phyloP scores from a whole-genome alignment of 2,888 invertebrate species.

The Pandemis heparana region DNA sequence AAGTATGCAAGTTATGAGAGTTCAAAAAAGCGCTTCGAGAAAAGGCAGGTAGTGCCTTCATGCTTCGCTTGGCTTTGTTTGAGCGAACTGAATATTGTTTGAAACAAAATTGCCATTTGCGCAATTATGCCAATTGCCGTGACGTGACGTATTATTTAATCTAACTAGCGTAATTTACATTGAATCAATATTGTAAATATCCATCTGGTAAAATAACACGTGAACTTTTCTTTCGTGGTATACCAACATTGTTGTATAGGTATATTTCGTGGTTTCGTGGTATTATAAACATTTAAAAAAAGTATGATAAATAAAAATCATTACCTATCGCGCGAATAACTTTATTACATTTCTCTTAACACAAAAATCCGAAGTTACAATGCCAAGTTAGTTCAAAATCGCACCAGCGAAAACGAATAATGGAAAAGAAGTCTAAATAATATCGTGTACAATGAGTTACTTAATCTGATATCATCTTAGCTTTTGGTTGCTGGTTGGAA shows the following conservation, averaged over 20 bases:
- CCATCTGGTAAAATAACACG: background rate
- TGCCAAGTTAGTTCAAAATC: background rate
- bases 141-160: background rate
- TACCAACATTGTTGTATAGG: no score
- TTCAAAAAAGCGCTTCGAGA: no score
- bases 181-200: background rate
- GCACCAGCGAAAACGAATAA: background rate
- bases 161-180: background rate
- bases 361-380: slow-evolving; percentile 6
- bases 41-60: no score
- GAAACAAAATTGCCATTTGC: background rate
- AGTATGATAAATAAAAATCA: slow-evolving; percentile 5
- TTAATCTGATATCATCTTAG: background rate
- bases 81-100: background rate
- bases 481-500: background rate
- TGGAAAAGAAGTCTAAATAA: background rate
- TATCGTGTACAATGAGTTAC: background rate
- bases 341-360: slow-evolving; percentile 16
- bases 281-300: background rate
- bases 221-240: no score
- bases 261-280: no score
- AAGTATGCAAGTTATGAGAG: no score
- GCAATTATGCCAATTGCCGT: background rate
- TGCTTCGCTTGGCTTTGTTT: background rate
- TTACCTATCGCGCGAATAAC: slow-evolving; percentile 26